Conservation (phyloP, 2,888 invertebrate species). For the Heliconius ethilla region DNA sequence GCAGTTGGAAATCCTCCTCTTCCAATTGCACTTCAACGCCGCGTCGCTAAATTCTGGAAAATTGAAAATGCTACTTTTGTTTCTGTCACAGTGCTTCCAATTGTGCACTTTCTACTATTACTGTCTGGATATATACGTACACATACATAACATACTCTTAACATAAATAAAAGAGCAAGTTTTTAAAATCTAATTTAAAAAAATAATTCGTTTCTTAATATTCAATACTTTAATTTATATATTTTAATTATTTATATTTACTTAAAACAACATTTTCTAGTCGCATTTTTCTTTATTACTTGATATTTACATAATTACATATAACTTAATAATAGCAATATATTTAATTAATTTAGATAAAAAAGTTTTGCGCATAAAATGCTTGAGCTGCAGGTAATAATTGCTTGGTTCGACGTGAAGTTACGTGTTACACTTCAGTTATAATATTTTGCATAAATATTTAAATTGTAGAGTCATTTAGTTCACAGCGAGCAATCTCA, state of each 20-base stretch:
- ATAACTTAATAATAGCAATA: not conserved
- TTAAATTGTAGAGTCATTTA: conserved; percentile 11
- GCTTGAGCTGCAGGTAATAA: not conserved
- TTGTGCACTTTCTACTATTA: not conserved
- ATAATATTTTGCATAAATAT: conserved; percentile 7
- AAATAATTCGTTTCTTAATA: not conserved
- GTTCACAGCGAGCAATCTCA: not conserved
- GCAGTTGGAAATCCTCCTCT: conserved; percentile 3
- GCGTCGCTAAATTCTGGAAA: conserved; percentile 8
- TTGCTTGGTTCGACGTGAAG: not conserved
- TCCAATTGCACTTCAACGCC: not conserved
- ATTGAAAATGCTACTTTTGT: conserved; percentile 14
- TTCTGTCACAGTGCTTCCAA: not conserved
- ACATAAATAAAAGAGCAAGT: too few relatives aligned
- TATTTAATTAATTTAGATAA: not conserved
- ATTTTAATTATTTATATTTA: not conserved
- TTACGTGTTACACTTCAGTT: conserved; percentile 12
- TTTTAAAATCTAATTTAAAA: not conserved
- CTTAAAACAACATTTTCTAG: not conserved
- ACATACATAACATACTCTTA: too few relatives aligned
- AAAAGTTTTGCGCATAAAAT: not conserved
- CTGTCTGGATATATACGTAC: too few relatives aligned
- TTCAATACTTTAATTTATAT: not conserved
- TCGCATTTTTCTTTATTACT: not conserved
- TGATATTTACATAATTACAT: not conserved